Evolutionary conservation across 2,797 vertebrate species (phyloP), one percentile per base, ranked within the genome.

Genomic region (Anguilla obscura): DNA sequence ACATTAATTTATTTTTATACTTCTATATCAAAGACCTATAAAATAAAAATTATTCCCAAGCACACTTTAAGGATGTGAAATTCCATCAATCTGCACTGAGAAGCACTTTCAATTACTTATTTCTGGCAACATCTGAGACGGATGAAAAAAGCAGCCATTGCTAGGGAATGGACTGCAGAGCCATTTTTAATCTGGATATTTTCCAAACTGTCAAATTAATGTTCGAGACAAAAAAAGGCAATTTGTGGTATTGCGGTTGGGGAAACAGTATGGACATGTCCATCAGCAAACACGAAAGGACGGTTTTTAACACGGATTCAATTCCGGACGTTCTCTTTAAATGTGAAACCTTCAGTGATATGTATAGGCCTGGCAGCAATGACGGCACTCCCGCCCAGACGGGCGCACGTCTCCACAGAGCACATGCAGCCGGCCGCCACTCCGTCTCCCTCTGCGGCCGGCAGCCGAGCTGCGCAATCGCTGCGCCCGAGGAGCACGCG

Each of bases 151-250:
- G 2, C 3, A 48, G 36, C 36, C 76, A 30, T 8, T 7, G 30
- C 6, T 69, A 24, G n/a, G 24, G 33, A 76, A 33, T 4, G 2
- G 33, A 76, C 30, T 33, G 27, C n/a, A 74, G 12, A 76, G n/a
- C 10, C 71, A 33, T 80, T 36, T 21, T 45, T 18, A 21, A 1
- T 48, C 18, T 18, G 76, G 36, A 45, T 48, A 24, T 80, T 80
- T 80, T 80, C 76, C 76, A 80, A 80, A 80, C 36, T n/a, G 76
- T 4, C 71, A 80, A 48, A 79, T 36, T 40, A 79, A 40, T 16
- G 33, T 40, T 10, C 1, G 16, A 80, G 16, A 80, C 36, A 33
- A 33, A 7, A 66, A 69, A 71, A 33, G 66, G 27, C 71, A 76
- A 76, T 76, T 12, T 76, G 8, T 30, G 33, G 71, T 76, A 14